Conservation (phyloP, 1,140 invertebrate genomes). For the Ceratitis capitata region DNA sequence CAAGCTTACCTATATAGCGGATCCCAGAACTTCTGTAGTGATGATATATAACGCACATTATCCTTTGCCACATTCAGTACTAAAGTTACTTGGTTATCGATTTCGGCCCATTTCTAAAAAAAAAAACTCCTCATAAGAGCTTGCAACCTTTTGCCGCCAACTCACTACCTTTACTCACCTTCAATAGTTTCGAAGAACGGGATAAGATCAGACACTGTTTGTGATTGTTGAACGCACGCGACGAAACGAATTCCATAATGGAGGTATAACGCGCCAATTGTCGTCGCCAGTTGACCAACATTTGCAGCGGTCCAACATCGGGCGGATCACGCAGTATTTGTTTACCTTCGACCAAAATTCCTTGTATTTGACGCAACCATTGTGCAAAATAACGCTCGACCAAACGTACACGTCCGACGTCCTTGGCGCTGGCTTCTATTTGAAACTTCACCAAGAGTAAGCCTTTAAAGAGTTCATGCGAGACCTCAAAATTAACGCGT, state of each 20-base stretch:
- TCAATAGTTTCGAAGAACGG: constrained; percentile 76
- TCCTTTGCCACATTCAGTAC: constrained; percentile 85
- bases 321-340: constrained; percentile 84
- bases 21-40: constrained; percentile 85
- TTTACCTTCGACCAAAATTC: constrained; percentile 67
- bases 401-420: constrained; percentile 48
- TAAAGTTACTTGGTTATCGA: constrained; percentile 77
- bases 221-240: constrained; percentile 71
- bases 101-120: constrained; percentile 78
- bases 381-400: constrained; percentile 53
- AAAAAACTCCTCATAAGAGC: neutral
- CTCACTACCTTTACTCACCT: constrained; percentile 67
- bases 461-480: constrained; percentile 54
- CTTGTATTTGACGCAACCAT: constrained; percentile 57
- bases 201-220: constrained; percentile 74
- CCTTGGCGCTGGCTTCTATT: constrained; percentile 55
- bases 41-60: constrained; percentile 89
- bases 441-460: constrained; percentile 55
- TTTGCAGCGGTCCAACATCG: constrained; percentile 80
- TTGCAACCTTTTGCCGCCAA: neutral
- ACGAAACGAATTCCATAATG: constrained; percentile 81
- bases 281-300: constrained; percentile 84
- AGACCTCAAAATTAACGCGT: constrained; percentile 50
- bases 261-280: constrained; percentile 81
- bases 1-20: constrained; percentile 74